Evolutionary conservation across 2,113 vertebrate species (phyloP), one percentile per base, ranked within the genome.

Genomic region (Sprattus sprattus): DNA sequence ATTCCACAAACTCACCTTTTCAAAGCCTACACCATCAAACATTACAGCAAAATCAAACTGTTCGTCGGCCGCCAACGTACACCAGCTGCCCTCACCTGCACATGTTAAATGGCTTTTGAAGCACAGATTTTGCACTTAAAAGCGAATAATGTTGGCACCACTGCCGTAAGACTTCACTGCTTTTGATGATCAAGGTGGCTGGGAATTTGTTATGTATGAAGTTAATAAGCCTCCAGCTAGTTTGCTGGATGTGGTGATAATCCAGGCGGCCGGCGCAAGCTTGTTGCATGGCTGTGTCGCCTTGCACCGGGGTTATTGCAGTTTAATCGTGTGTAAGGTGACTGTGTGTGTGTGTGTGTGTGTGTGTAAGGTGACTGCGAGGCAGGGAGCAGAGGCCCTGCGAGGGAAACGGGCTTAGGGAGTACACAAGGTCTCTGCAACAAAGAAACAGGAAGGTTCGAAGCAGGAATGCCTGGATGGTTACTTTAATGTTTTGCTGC

Each of bases 401-500:
- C 13, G 32, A 39, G 25, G 71, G 71, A 13, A 13, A 11, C 2
- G 32, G 28, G 28, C 71, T 39, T 32, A 15, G 71, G 3, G 28
- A 64, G 60, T 5, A 64, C 60, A 64, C 22, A 64, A 28, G 25
- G 67, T 75, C 67, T 32, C 67, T 28, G 25, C 25, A 13, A 28
- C 25, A 32, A 78, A 78, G 71, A 4, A 78, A 39, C 71, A 32
- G 28, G 11, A 15, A 39, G 28, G 28, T 44, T 78, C 15, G 28
- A 39, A 39, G 28, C 71, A 78, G 71, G 71, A 78, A 78, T 78
- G 32, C 71, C 25, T 78, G 71, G 71, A 39, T 78, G 25, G 71
- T 78, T 39, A 39, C 71, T 78, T 78, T 78, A 28, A 78, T 39
- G 71, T 78, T 78, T 18, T 15, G 15, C 67, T 78, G 32, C 71